phyloP scores from a whole-genome alignment of 2,888 invertebrate species.

The Sericinus montela region DNA sequence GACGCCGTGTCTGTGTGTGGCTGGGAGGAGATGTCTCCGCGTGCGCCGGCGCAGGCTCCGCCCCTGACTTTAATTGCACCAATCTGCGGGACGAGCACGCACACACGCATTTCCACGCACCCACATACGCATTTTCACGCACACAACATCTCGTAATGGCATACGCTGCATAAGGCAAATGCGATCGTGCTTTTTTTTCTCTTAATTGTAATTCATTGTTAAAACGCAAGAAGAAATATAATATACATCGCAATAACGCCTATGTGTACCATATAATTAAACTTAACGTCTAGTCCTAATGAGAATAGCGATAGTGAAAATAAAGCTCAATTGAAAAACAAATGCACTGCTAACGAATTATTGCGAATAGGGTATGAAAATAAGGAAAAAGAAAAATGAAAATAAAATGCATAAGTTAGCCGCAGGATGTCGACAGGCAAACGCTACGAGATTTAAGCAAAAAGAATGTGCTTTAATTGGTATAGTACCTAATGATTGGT shows the following conservation, averaged over 20 bases:
- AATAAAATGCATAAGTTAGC: constrained; percentile 16
- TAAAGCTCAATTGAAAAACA: constrained; percentile 8
- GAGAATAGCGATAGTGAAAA: constrained; percentile 14
- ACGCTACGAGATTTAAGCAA: constrained; percentile 30
- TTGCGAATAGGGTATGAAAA: constrained; percentile 13
- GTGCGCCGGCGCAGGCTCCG: constrained; percentile 68
- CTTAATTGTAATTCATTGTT: constrained; percentile 29
- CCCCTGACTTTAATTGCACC: constrained; percentile 73
- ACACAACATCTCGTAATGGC: constrained; percentile 30
- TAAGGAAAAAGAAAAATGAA: constrained; percentile 1
- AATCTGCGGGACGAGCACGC: constrained; percentile 65
- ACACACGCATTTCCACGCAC: constrained; percentile 50
- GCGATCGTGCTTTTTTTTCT: constrained; percentile 28
- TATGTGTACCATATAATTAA: constrained; percentile 24
- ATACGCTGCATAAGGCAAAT: constrained; percentile 53
- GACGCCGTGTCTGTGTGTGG: constrained; percentile 26
- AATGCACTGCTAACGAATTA: constrained; percentile 13
- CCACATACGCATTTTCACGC: constrained; percentile 24
- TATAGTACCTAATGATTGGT: constrained; percentile 36
- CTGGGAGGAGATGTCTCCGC: constrained; percentile 69
- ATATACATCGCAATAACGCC: constrained; percentile 23
- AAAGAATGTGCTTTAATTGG: constrained; percentile 43
- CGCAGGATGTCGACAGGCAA: constrained; percentile 19
- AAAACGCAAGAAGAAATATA: constrained; percentile 27
- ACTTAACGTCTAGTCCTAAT: constrained; percentile 16